phyloP scores from a whole-genome alignment of 2,797 vertebrate genomes.

The Thalassophryne amazonica region DNA sequence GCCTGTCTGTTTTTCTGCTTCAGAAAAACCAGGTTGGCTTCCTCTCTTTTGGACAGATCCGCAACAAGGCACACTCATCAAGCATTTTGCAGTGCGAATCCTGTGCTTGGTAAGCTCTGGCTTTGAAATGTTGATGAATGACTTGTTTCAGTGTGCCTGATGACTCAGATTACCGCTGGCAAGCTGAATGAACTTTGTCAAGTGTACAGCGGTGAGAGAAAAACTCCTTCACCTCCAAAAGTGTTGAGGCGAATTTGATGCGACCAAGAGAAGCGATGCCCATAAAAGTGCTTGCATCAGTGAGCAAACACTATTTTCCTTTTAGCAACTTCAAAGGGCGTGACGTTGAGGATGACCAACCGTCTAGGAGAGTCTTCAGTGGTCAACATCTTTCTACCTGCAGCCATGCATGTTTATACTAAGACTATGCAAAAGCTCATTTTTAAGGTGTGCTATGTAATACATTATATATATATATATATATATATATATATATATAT shows the following conservation, averaged over 20 bases:
- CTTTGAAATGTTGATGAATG: slow-evolving; percentile 42
- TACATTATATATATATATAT: no score
- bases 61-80: slow-evolving; percentile 44
- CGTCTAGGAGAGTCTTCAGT: background rate
- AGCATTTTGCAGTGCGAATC: slow-evolving; percentile 26
- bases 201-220: background rate
- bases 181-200: slow-evolving; percentile 6
- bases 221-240: slow-evolving; percentile 6
- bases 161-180: slow-evolving; percentile 37
- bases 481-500: no score
- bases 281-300: slow-evolving; percentile 38
- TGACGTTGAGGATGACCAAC: slow-evolving; percentile 7
- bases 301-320: slow-evolving; percentile 55
- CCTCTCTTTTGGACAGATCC: slow-evolving; percentile 44
- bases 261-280: background rate
- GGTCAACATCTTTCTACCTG: slow-evolving; percentile 12
- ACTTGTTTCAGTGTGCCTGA: slow-evolving; percentile 36
- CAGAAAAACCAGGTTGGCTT: slow-evolving; percentile 21
- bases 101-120: slow-evolving; percentile 6
- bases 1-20: slow-evolving; percentile 9
- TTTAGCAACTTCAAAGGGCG: slow-evolving; percentile 36
- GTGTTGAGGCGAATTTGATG: background rate
- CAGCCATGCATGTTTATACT: background rate
- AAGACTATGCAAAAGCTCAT: background rate
- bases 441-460: slow-evolving; percentile 8